These are phyloP conservation scores for Myrmecophaga tridactyla DNA, from an alignment of 2,113 vertebrate genomes.

Conservation along the genomic window DNA sequence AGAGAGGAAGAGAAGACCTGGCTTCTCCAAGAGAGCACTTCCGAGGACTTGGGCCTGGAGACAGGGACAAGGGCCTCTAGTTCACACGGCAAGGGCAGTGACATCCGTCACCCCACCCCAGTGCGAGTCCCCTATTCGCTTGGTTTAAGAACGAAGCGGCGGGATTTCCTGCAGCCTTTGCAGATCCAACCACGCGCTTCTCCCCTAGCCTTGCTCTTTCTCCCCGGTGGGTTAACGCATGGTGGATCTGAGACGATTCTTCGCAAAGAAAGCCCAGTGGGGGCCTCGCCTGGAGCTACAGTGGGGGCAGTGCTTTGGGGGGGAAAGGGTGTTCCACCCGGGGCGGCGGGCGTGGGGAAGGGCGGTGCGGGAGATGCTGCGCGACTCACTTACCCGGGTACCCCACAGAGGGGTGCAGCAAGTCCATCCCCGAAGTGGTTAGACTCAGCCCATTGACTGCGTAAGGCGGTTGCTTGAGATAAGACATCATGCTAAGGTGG, in stretches of 20 bases:
- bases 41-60: neutral
- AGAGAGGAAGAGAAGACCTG: neutral
- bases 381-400: conserved; percentile 92
- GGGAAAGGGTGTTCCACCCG: neutral
- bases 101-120: neutral
- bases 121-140: neutral
- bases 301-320: neutral
- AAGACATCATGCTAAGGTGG: conserved; percentile 98
- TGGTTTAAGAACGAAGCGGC: neutral
- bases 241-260: neutral
- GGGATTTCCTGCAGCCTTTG: neutral
- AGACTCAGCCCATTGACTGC: conserved; percentile 98
- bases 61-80: neutral
- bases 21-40: neutral
- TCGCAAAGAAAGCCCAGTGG: neutral
- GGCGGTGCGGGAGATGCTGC: neutral
- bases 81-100: neutral
- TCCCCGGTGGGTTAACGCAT: neutral
- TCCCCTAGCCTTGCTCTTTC: neutral
- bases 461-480: conserved; percentile 99
- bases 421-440: conserved; percentile 97
- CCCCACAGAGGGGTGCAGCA: conserved; percentile 98
- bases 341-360: neutral
- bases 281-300: neutral
- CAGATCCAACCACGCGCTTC: neutral